A percentile compares a stretch with the other conserved stretches of the same genome.
Conservation (phyloP, 2,888 invertebrate species). For the Melinaea menophilus region DNA sequence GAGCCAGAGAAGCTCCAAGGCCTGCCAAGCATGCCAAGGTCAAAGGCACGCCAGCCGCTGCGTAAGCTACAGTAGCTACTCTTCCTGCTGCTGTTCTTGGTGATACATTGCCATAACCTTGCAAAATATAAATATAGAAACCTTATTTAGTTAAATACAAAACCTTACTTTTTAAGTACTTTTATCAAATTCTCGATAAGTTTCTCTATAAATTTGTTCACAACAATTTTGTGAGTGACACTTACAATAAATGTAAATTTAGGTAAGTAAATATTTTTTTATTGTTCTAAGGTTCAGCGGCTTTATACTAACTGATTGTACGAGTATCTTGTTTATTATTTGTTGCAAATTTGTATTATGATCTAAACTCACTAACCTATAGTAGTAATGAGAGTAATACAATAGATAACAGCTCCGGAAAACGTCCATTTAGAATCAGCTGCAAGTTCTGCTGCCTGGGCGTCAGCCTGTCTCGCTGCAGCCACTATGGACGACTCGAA, state of each 20-base stretch:
- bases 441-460: conserved; percentile 57
- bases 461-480: conserved; percentile 80
- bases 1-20: conserved; percentile 88
- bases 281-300: too few species aligned
- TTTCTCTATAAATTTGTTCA: too few species aligned
- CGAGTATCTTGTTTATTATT: too few species aligned
- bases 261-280: too few species aligned
- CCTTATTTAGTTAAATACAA: neutral
- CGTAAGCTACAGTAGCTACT: conserved; percentile 90
- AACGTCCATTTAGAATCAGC: conserved; percentile 86
- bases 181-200: neutral
- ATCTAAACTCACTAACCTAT: conserved; percentile 81
- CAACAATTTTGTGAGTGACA: too few species aligned
- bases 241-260: too few species aligned
- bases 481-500: conserved; percentile 89
- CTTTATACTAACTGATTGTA: too few species aligned
- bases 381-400: conserved; percentile 91
- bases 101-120: conserved; percentile 91
- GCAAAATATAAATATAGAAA: conserved; percentile 20
- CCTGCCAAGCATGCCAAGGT: conserved; percentile 92
- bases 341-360: neutral
- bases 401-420: conserved; percentile 89
- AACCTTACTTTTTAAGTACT: neutral
- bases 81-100: conserved; percentile 90
- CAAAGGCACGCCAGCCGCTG: conserved; percentile 91